These are phyloP conservation scores for Deladenus siricidicola DNA, from an alignment of 2,888 invertebrate genomes.

Conservation along the genomic window DNA sequence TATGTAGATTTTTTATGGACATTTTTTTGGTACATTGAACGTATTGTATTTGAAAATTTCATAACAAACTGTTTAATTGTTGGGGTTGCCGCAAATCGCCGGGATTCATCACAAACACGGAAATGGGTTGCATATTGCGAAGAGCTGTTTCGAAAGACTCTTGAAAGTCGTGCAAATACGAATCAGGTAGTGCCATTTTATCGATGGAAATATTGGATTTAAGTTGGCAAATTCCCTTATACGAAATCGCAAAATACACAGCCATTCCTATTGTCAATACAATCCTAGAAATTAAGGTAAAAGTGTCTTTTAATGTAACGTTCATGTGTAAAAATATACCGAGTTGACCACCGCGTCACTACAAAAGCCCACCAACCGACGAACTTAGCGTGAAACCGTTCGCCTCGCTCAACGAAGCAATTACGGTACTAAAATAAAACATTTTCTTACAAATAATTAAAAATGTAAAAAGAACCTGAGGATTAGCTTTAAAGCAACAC, in stretches of 20 bases:
- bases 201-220: slow-evolving; percentile 44
- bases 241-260: slow-evolving; percentile 38
- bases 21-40: background rate
- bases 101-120: slow-evolving; percentile 41
- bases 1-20: too few species aligned
- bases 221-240: slow-evolving; percentile 34
- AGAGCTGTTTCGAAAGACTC: slow-evolving; percentile 36
- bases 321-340: slow-evolving; percentile 11
- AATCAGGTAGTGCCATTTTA: slow-evolving; percentile 49
- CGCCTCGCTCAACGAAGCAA: slow-evolving; percentile 15
- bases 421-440: slow-evolving; percentile 16
- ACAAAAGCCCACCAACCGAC: slow-evolving; percentile 29
- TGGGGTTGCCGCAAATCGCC: slow-evolving; percentile 42
- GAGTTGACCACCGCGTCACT: slow-evolving; percentile 29
- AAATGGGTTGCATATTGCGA: slow-evolving; percentile 46
- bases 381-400: slow-evolving; percentile 27
- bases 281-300: slow-evolving; percentile 19
- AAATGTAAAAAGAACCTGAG: slow-evolving; percentile 21
- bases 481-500: slow-evolving; percentile 40
- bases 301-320: background rate
- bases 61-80: slow-evolving; percentile 26
- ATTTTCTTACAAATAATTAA: background rate
- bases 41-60: background rate
- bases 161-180: slow-evolving; percentile 43
- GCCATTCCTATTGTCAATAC: slow-evolving; percentile 29